phyloP scores from a whole-genome alignment of 2,113 vertebrate species.

The Phrynosoma platyrhinos region DNA sequence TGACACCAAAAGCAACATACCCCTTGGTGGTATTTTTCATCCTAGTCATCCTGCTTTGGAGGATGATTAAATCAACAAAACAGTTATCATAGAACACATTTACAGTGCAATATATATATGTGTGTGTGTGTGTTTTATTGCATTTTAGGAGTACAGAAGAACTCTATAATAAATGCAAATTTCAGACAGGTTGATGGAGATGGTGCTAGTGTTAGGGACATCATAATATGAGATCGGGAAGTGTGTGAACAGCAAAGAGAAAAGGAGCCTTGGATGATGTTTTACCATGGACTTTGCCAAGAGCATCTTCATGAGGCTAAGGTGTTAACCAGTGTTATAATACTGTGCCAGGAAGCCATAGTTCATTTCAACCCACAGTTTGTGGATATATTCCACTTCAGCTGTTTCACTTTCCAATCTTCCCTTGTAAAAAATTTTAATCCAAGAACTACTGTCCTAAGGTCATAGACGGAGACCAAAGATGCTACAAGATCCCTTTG shows the following conservation, averaged over 20 bases:
- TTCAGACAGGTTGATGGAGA: background rate
- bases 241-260: background rate
- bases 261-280: background rate
- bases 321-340: too few species aligned
- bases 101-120: slow-evolving; percentile 63
- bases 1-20: slow-evolving; percentile 51
- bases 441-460: too few species aligned
- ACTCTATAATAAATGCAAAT: slow-evolving; percentile 2
- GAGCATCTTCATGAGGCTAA: too few species aligned
- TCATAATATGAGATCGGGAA: slow-evolving; percentile 49
- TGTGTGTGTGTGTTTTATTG: slow-evolving; percentile 45
- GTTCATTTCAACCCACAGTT: background rate
- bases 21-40: slow-evolving; percentile 56
- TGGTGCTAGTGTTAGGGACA: background rate
- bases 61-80: slow-evolving; percentile 69
- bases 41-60: slow-evolving; percentile 53
- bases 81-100: slow-evolving; percentile 64
- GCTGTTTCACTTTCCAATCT: too few species aligned
- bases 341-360: background rate
- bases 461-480: too few species aligned
- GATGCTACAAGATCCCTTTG: too few species aligned
- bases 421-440: too few species aligned
- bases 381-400: too few species aligned
- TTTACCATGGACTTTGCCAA: background rate
- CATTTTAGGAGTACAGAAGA: slow-evolving; percentile 57